Conservation (phyloP, 2,797 vertebrate species). For the Anguilla obscura region DNA sequence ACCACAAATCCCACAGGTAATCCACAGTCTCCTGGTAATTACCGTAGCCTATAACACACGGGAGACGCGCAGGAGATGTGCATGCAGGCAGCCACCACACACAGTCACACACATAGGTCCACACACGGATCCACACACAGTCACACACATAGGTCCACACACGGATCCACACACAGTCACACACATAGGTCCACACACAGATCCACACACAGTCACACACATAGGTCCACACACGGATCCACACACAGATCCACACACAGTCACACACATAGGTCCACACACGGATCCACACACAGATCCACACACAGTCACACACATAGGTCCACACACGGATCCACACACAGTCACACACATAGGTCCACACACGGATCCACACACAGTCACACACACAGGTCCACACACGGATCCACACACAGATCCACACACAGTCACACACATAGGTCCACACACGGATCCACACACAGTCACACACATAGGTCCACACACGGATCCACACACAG, state of each 20-base stretch:
- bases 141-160: too few relatives aligned
- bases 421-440: conserved; percentile 15
- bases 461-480: too few relatives aligned
- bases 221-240: too few relatives aligned
- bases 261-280: neutral
- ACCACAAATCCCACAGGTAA: neutral
- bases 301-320: conserved; percentile 7
- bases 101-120: neutral
- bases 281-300: neutral
- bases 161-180: neutral
- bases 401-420: too few relatives aligned
- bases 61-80: neutral
- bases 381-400: too few relatives aligned
- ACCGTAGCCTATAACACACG: neutral
- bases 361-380: neutral
- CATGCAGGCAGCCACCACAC: neutral
- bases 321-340: neutral
- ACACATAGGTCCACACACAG: neutral
- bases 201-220: neutral
- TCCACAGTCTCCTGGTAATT: conserved; percentile 12
- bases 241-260: conserved; percentile 2
- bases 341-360: neutral
- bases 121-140: neutral
- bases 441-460: neutral
- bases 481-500: neutral